Conservation (phyloP, 2,113 vertebrate species). For the Melanotaenia duboulayi region DNA sequence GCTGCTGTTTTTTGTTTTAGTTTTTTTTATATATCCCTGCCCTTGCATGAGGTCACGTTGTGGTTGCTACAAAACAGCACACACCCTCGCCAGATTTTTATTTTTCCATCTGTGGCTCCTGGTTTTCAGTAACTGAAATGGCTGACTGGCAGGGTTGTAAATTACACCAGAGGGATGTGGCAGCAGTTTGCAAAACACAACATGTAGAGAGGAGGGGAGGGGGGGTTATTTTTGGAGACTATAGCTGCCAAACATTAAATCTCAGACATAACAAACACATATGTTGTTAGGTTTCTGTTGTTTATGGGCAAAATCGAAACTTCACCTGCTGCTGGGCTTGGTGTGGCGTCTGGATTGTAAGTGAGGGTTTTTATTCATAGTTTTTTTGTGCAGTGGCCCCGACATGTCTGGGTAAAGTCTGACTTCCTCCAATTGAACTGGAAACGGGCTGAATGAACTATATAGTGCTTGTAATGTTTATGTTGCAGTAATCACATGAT, state of each 20-base stretch:
- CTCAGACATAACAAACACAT: constrained; percentile 46
- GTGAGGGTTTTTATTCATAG: constrained; percentile 2
- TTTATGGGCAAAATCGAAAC: constrained; percentile 38
- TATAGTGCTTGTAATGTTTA: constrained; percentile 19
- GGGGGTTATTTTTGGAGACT: constrained; percentile 43
- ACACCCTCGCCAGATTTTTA: constrained; percentile 50
- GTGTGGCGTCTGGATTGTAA: not conserved
- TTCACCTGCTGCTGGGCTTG: constrained; percentile 17
- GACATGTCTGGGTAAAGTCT: constrained; percentile 31
- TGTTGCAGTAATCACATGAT: constrained; percentile 29
- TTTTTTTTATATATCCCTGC: constrained; percentile 41
- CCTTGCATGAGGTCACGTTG: constrained; percentile 62
- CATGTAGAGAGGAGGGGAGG: not conserved
- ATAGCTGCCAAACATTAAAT: constrained; percentile 21
- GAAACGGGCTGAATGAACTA: constrained; percentile 10
- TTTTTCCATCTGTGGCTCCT: constrained; percentile 61
- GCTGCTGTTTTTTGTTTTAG: not conserved
- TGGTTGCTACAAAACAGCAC: constrained; percentile 52
- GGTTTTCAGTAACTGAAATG: constrained; percentile 26
- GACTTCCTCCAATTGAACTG: constrained; percentile 44
- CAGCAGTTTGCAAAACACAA: constrained; percentile 14
- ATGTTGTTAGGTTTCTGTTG: constrained; percentile 13
- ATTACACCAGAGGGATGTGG: constrained; percentile 44
- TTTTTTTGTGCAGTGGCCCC: constrained; percentile 19
- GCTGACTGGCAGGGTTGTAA: constrained; percentile 33